These are phyloP conservation scores for Cercopithecus mitis DNA, from an alignment of 2,797 vertebrate genomes.

Conservation along the genomic window DNA sequence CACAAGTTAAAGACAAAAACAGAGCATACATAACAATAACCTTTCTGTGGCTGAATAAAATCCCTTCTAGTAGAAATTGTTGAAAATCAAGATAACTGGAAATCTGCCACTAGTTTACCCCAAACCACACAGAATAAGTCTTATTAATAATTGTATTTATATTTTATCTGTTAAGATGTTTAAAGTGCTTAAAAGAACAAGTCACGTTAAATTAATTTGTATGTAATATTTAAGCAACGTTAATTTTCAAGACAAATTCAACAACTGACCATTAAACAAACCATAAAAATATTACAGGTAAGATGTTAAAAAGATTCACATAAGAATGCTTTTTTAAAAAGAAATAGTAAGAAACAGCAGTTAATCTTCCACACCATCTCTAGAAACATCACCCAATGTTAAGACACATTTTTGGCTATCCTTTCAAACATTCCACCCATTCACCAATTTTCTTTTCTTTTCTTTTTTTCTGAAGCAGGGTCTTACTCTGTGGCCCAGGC, in stretches of 20 bases:
- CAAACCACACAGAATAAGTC: neutral
- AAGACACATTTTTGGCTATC: neutral
- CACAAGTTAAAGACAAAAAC: neutral
- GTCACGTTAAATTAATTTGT: neutral
- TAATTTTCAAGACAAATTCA: slow-evolving; percentile 5
- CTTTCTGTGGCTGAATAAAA: neutral
- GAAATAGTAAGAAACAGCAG: neutral
- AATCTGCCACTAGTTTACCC: neutral
- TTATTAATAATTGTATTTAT: neutral
- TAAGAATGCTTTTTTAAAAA: neutral
- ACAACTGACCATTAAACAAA: neutral
- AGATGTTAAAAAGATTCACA: neutral
- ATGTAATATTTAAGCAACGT: neutral
- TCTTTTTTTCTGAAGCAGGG: neutral
- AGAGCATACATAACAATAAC: neutral
- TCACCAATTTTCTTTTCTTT: neutral
- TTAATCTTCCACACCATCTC: neutral
- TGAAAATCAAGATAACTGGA: neutral
- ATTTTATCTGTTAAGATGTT: neutral
- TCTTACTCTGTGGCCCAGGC: neutral
- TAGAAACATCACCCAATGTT: neutral
- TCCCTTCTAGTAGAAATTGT: neutral
- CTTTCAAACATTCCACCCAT: neutral
- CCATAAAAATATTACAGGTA: neutral
- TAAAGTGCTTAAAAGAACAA: slow-evolving; percentile 19